A percentile compares a stretch with the other conserved stretches of the same genome.
Evolutionary conservation across 1,140 invertebrate species (phyloP).

Genomic region (Maniola jurtina): DNA sequence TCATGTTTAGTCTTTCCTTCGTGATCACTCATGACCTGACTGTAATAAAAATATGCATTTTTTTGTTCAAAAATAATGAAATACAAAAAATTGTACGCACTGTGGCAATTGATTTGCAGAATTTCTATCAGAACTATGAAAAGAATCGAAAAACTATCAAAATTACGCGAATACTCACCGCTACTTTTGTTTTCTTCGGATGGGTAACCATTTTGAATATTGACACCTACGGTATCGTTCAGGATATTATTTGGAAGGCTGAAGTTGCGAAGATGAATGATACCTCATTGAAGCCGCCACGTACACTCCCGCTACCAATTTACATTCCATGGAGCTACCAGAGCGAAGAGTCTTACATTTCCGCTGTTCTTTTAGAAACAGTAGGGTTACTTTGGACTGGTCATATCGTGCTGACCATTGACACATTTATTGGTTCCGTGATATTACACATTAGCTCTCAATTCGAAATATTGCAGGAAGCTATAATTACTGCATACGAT

Average conservation of each 20-base stretch:
- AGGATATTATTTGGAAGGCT: slow-evolving; percentile 60
- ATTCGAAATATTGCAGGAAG: slow-evolving; percentile 63
- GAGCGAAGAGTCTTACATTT: slow-evolving; percentile 48
- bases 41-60: slow-evolving; percentile 64
- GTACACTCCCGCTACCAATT: slow-evolving; percentile 64
- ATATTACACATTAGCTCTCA: slow-evolving; percentile 70
- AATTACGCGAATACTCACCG: slow-evolving; percentile 56
- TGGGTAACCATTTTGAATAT: slow-evolving; percentile 68
- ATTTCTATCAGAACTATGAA: slow-evolving; percentile 59
- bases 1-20: slow-evolving; percentile 73
- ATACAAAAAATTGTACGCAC: slow-evolving; percentile 64
- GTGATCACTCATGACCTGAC: slow-evolving; percentile 70
- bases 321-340: slow-evolving; percentile 70
- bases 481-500: slow-evolving; percentile 59
- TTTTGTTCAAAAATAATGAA: slow-evolving; percentile 63
- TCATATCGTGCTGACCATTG: slow-evolving; percentile 70
- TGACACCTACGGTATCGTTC: slow-evolving; percentile 63
- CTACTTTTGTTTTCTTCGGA: slow-evolving; percentile 64
- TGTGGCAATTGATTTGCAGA: slow-evolving; percentile 58
- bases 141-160: slow-evolving; percentile 50
- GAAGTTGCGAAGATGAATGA: slow-evolving; percentile 51
- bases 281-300: slow-evolving; percentile 37
- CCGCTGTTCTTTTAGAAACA: slow-evolving; percentile 62
- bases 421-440: slow-evolving; percentile 66
- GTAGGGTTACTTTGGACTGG: slow-evolving; percentile 70